These are phyloP conservation scores for Carduelis carduelis DNA, from an alignment of 2,797 vertebrate genomes.

Conservation along the genomic window DNA sequence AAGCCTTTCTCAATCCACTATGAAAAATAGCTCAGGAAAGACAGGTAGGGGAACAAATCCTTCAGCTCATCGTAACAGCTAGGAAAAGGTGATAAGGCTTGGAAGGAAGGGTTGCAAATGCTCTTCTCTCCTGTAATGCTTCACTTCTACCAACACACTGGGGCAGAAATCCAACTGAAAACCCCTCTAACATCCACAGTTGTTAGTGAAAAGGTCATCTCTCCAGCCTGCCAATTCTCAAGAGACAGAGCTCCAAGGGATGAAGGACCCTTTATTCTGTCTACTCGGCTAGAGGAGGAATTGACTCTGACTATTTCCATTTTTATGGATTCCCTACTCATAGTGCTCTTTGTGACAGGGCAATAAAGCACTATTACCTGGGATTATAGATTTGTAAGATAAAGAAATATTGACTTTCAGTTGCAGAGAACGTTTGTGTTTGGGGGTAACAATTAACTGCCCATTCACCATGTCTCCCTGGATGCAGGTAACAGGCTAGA, in stretches of 20 bases:
- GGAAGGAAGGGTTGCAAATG: neutral
- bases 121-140: neutral
- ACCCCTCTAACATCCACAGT: neutral
- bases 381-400: neutral
- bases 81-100: neutral
- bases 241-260: neutral
- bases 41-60: constrained; percentile 14
- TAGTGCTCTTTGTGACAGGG: neutral
- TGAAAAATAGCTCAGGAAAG: neutral
- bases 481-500: neutral
- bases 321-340: neutral
- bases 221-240: neutral
- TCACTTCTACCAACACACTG: neutral
- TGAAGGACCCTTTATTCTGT: neutral
- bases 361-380: neutral
- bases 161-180: neutral
- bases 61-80: neutral
- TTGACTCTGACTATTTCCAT: neutral
- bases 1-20: neutral
- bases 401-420: neutral
- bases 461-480: neutral
- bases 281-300: neutral
- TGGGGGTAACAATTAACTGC: neutral
- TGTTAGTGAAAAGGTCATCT: neutral
- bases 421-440: neutral